Evolutionary conservation across 2,797 vertebrate genomes (phyloP), one percentile per base, ranked within the genome.

Genomic region (Adrianichthys oophorus): DNA sequence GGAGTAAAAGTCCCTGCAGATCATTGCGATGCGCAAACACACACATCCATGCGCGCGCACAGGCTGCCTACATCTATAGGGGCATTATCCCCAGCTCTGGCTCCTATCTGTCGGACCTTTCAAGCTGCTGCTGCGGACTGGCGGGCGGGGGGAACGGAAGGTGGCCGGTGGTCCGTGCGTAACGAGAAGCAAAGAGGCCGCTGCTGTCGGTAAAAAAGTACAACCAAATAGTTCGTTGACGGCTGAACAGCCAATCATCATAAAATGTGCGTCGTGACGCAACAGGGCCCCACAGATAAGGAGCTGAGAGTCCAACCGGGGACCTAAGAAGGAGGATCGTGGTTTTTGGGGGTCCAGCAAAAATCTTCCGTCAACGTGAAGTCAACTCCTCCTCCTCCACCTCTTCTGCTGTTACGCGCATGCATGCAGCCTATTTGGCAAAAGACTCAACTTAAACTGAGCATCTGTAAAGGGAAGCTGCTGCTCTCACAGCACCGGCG

Each of bases 221-320:
- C 18, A 68, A 48, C 57, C 59, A 69, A 88, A 82, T 84, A 86
- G 74, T 90, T 90, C 85, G 82, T 82, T 84, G 82, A 86, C 78
- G 72, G 79, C 69, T 49, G 67, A 58, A 48, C 85, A 94, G 90
- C 96, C 96, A 98, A 97, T 98, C 90, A 90, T 85, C 86, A 86
- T 65, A 83, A 83, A 67, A 82, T 73, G 68, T 91, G 92, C 90
- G 92, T 90, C 83, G 92, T 97, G 96, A 98, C 95, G 94, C 95
- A 92, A 93, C 88, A 85, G 88, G 82, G 89, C 92, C 93, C 92
- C 90, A 91, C 96, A 95, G 95, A 98, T 97, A 98, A 98, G 95
- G 95, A 95, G 95, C 94, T 90, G 91, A 91, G 93, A 87, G 92
- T 90, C 81, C 87, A 76, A 90, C 87, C 90, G 88, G 90, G 26